phyloP scores from a whole-genome alignment of 1,140 invertebrate species.

The Eumaeus atala region DNA sequence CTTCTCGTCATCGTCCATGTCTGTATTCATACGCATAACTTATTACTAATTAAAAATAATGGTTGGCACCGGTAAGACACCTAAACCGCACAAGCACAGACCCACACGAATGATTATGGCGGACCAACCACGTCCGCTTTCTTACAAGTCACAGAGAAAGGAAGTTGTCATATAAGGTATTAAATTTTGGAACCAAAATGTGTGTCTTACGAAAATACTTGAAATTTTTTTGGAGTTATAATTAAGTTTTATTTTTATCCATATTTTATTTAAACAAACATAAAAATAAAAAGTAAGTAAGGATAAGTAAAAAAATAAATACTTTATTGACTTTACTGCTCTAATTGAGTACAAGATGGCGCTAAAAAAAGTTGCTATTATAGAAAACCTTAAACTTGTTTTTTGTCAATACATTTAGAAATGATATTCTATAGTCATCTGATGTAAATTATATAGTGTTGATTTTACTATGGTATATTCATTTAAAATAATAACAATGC shows the following conservation, averaged over 20 bases:
- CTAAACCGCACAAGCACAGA: constrained; percentile 74
- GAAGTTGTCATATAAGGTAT: constrained; percentile 55
- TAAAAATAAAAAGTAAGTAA: constrained; percentile 18
- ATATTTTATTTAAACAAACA: constrained; percentile 3
- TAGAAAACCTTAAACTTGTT: neutral
- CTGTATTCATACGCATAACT: constrained; percentile 76
- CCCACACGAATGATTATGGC: constrained; percentile 75
- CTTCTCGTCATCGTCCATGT: constrained; percentile 76
- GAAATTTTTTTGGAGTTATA: neutral
- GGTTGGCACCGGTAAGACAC: constrained; percentile 74
- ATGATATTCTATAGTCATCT: too few relatives aligned
- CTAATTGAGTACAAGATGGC: constrained; percentile 21
- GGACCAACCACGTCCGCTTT: constrained; percentile 74
- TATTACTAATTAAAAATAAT: constrained; percentile 75
- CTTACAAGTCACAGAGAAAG: constrained; percentile 63
- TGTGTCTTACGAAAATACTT: constrained; percentile 4
- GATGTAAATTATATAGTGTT: too few relatives aligned
- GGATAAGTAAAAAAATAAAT: neutral
- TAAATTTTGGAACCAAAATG: constrained; percentile 24
- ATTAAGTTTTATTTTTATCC: neutral
- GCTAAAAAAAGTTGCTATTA: constrained; percentile 22
- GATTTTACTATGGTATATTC: too few relatives aligned
- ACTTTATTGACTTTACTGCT: constrained; percentile 15
- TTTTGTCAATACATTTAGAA: too few relatives aligned
- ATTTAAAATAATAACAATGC: too few relatives aligned